phyloP scores from a whole-genome alignment of 1,140 invertebrate genomes.

The Cepaea nemoralis region DNA sequence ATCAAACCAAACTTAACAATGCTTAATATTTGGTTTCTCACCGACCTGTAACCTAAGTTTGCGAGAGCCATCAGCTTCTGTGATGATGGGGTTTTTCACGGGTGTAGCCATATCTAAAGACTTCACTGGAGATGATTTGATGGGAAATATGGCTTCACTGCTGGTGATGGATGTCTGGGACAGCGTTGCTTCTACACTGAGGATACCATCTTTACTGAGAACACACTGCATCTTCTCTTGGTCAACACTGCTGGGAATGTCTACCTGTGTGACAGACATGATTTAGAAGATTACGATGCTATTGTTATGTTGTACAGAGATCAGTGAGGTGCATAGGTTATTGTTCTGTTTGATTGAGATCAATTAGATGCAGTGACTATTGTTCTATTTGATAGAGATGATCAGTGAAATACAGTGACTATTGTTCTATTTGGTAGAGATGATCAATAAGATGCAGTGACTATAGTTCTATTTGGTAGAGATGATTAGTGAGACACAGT shows the following conservation, averaged over 20 bases:
- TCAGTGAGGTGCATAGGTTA: no score
- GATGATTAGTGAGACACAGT: no score
- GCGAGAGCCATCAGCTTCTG: conserved; percentile 65
- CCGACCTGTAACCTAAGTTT: conserved; percentile 62
- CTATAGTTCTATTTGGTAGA: no score
- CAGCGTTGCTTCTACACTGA: conserved; percentile 64
- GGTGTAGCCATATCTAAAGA: conserved; percentile 58
- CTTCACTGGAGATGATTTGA: conserved; percentile 46
- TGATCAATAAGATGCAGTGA: no score
- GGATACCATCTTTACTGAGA: conserved; percentile 68
- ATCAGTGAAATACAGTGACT: no score
- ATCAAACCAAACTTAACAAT: not conserved
- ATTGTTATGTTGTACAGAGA: no score
- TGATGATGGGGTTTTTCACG: conserved; percentile 67
- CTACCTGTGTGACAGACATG: conserved; percentile 48
- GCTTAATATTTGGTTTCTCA: no score
- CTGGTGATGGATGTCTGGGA: conserved; percentile 26
- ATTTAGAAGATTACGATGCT: no score
- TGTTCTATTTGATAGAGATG: no score
- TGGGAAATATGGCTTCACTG: conserved; percentile 54
- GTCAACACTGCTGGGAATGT: conserved; percentile 68
- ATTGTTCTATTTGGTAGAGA: no score
- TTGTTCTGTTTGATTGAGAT: no score
- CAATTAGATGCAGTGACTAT: no score
- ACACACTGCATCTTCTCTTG: conserved; percentile 65